These are phyloP conservation scores for Haliaeetus leucogaster DNA, from an alignment of 2,113 vertebrate species.

Conservation along the genomic window DNA sequence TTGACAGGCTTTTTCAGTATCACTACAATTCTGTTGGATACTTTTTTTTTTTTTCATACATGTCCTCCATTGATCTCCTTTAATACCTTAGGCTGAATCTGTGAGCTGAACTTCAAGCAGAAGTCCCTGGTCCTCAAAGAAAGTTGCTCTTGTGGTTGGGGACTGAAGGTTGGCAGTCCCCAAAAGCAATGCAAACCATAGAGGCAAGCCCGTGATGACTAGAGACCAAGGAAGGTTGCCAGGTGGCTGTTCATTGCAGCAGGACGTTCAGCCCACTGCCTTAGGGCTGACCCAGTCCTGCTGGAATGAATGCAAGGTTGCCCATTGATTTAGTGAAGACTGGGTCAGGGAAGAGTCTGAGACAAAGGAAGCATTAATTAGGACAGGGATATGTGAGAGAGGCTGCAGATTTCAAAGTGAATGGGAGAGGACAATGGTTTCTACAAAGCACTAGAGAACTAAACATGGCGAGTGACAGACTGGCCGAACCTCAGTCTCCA, in stretches of 20 bases:
- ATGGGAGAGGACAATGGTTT: background rate
- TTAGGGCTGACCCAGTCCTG: background rate
- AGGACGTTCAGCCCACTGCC: background rate
- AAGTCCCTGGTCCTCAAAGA: background rate
- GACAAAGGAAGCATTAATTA: background rate
- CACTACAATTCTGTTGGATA: background rate
- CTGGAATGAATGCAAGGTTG: background rate
- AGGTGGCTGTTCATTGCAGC: background rate
- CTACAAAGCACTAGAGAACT: background rate
- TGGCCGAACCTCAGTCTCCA: background rate
- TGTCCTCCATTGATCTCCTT: background rate
- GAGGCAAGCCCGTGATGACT: background rate
- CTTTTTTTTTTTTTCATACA: background rate
- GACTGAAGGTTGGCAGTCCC: background rate
- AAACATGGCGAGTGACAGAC: background rate
- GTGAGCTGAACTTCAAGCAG: background rate
- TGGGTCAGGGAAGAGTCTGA: background rate
- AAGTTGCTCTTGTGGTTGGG: background rate
- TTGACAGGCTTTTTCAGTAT: no score
- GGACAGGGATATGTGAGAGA: background rate
- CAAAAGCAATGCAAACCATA: background rate
- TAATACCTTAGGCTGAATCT: background rate
- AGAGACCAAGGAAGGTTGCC: background rate
- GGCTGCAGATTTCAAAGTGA: background rate
- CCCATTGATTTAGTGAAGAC: background rate